Base-by-base conservation (phyloP, 2,888 invertebrate species). In the Cerceris ruficornis region DNA sequence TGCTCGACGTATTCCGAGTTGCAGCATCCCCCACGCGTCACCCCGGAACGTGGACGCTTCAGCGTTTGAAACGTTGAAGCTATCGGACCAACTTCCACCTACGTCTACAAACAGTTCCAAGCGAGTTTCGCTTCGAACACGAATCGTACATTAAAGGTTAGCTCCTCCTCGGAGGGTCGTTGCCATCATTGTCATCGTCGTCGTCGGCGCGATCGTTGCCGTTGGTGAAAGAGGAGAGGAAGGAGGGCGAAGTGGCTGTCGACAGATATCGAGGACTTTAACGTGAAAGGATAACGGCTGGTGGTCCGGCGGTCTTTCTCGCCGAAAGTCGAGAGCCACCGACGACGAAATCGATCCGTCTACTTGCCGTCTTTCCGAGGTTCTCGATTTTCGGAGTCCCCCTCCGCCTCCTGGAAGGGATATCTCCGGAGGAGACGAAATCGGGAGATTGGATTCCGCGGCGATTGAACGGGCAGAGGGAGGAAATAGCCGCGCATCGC, bases 131-230 rank as follows among this genome's bases (percentile, higher is more conserved):
- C 82, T 85, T 86, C 83, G 81, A 88, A 91, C 90, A 90, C 80
- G 89, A 87, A 88, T 90, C 87, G 85, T 87, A 88, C 90, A 90
- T 91, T 91, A 91, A 90, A 88, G 86, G 87, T 86, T 80, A 64
- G 67, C 81, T 80, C 75, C 71, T 79, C 68, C 86, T 77, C 73
- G 68, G 74, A 76, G 49, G 62, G 13, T 62, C 7, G 28, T 43
- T 2, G 60, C 54, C 8, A 17, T 50, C 5, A n/a, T n/a, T n/a
- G 4, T 28, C 28, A 28, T 28, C 28, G 28, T 28, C 28, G 28
- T 28, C 4, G 28, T 28, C 28, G 28, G 1, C 4, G 28, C 28
- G 28, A 1, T 28, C 28, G 28, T 28, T 1, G 28, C 28, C 28
- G 4, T 28, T 28, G 2, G 28, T 28, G 28, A n/a, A n/a, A n/a